These are phyloP conservation scores for Ischnus inquisitorius DNA, from an alignment of 2,888 invertebrate species.

Conservation along the genomic window DNA sequence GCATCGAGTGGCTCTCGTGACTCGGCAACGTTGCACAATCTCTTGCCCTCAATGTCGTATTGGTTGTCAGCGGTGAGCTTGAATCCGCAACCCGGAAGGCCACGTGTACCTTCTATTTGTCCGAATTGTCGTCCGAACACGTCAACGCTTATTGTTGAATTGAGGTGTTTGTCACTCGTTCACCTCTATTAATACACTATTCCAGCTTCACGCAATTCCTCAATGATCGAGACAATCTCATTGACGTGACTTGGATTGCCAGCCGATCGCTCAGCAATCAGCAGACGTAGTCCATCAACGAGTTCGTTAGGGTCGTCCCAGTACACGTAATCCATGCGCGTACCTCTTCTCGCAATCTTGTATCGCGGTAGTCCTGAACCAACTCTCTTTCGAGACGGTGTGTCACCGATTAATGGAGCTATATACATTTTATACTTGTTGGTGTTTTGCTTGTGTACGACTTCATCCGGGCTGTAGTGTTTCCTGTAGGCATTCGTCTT, in stretches of 20 bases:
- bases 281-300: constrained; percentile 63
- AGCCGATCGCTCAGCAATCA: constrained; percentile 64
- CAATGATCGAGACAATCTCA: constrained; percentile 66
- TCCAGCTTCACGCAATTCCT: constrained; percentile 65
- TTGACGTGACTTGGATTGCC: constrained; percentile 63
- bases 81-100: constrained; percentile 38
- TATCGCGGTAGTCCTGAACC: neutral
- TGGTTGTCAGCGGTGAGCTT: constrained; percentile 49
- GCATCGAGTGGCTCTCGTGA: too few relatives aligned
- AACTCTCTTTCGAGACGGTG: neutral
- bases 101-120: neutral
- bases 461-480: constrained; percentile 41
- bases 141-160: constrained; percentile 35
- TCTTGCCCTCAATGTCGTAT: constrained; percentile 54
- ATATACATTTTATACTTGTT: constrained; percentile 48
- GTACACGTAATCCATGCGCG: constrained; percentile 61
- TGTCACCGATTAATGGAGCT: constrained; percentile 25
- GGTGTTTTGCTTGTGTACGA: constrained; percentile 24
- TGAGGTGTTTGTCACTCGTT: neutral
- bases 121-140: constrained; percentile 27
- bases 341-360: neutral
- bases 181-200: constrained; percentile 63
- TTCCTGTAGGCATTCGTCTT: constrained; percentile 53
- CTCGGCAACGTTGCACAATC: constrained; percentile 56
- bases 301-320: constrained; percentile 70